Conservation (phyloP, 1,140 invertebrate species). For the Chrysopa pallens region DNA sequence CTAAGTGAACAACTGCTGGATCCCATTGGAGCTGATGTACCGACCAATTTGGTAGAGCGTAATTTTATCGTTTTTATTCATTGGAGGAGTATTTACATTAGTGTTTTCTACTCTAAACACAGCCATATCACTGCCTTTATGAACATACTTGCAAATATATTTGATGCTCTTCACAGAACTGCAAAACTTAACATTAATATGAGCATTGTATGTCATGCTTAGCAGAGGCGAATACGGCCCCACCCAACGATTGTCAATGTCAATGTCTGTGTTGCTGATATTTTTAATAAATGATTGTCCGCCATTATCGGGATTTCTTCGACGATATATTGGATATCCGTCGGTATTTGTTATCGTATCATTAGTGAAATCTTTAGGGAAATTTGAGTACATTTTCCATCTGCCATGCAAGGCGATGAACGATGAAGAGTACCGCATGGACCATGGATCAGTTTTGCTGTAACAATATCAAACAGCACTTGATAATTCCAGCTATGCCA, state of each 20-base stretch:
- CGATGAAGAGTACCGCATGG: slow-evolving; percentile 27
- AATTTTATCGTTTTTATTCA: slow-evolving; percentile 14
- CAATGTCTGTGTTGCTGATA: slow-evolving; percentile 5
- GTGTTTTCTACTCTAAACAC: slow-evolving; percentile 7
- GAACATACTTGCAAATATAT: slow-evolving; percentile 23
- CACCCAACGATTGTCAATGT: slow-evolving; percentile 9
- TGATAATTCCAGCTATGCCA: no score
- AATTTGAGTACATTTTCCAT: slow-evolving; percentile 26
- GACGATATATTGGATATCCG: slow-evolving; percentile 18
- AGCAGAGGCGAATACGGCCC: slow-evolving; percentile 26
- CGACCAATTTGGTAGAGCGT: slow-evolving; percentile 15
- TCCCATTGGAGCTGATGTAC: slow-evolving; percentile 19
- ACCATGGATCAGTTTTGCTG: slow-evolving; percentile 30
- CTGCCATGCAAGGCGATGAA: slow-evolving; percentile 26
- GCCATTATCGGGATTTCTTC: slow-evolving; percentile 5
- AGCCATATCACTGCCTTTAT: slow-evolving; percentile 18
- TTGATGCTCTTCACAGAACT: slow-evolving; percentile 22
- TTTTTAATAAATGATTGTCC: slow-evolving; percentile 5
- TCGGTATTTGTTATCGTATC: slow-evolving; percentile 18
- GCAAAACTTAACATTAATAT: slow-evolving; percentile 21
- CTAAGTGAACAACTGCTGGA: slow-evolving; percentile 17
- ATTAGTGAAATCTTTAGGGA: slow-evolving; percentile 14
- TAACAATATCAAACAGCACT: slow-evolving; percentile 21
- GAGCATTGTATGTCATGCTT: slow-evolving; percentile 25
- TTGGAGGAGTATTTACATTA: neutral